Conservation (phyloP, 23 tunicate genomes). For the Pegea sp. region DNA sequence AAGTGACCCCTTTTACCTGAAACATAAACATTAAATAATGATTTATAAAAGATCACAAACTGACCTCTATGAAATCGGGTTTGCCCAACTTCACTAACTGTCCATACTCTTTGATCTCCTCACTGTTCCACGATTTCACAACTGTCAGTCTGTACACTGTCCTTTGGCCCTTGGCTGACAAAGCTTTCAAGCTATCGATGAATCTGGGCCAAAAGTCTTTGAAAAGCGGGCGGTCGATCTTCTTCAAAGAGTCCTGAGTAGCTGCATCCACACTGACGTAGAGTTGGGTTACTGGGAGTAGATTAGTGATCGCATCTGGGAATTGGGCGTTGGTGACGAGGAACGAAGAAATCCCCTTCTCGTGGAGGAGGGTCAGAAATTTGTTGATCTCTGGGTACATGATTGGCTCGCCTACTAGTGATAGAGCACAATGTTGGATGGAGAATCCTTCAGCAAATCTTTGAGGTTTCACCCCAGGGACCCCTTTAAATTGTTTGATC, state of each 20-base stretch:
- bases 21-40: not conserved
- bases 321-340: constrained; percentile 96
- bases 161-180: constrained; percentile 81
- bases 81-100: constrained; percentile 54
- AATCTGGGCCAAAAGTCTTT: constrained; percentile 95
- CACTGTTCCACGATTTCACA: constrained; percentile 84
- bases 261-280: constrained; percentile 98
- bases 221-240: constrained; percentile 85
- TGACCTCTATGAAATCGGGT: constrained; percentile 94
- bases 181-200: constrained; percentile 68
- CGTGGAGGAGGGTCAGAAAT: constrained; percentile 50
- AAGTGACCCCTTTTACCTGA: constrained; percentile 61
- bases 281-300: constrained; percentile 73
- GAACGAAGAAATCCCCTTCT: constrained; percentile 71
- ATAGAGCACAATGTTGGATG: constrained; percentile 83
- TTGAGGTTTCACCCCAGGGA: constrained; percentile 89
- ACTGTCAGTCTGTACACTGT: constrained; percentile 86
- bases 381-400: constrained; percentile 87
- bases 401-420: constrained; percentile 93
- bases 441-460: constrained; percentile 89
- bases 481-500: constrained; percentile 97
- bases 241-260: constrained; percentile 72
- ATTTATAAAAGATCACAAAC: not conserved
- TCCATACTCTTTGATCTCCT: constrained; percentile 71
- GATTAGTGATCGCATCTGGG: constrained; percentile 74